Percentiles rank a stretch among this genome's conserved stretches.
These are phyloP conservation scores for Neocrepidodera transversa DNA, from an alignment of 2,888 invertebrate genomes.

Conservation along the genomic window DNA sequence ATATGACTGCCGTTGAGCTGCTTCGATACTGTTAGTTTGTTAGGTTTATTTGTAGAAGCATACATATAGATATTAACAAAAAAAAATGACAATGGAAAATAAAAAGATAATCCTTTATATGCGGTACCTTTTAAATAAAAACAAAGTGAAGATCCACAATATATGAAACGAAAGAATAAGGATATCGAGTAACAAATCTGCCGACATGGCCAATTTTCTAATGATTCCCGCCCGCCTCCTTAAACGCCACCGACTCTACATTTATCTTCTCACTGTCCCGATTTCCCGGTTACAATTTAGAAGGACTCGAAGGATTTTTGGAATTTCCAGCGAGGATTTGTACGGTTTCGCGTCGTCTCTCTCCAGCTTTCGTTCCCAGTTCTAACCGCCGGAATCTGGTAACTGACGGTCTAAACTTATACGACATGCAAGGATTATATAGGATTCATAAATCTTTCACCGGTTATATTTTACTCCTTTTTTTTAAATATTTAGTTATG, in stretches of 20 bases:
- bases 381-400: constrained; percentile 17
- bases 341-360: constrained; percentile 16
- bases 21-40: no score
- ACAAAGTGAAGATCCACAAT: no score
- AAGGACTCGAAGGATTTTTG: constrained; percentile 20
- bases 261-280: constrained; percentile 15
- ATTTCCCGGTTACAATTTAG: constrained; percentile 13
- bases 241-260: constrained; percentile 22
- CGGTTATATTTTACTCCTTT: background rate
- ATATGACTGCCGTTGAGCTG: no score
- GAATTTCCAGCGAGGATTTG: constrained; percentile 14
- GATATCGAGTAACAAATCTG: constrained; percentile 32
- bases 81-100: no score
- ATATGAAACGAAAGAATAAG: constrained; percentile 27
- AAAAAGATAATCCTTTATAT: no score
- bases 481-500: no score
- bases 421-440: constrained; percentile 14
- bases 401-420: constrained; percentile 14
- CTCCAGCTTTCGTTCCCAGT: background rate
- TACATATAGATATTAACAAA: no score
- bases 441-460: constrained; percentile 29
- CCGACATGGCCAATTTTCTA: constrained; percentile 33
- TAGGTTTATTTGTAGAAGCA: no score
- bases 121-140: no score
- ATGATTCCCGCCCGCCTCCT: constrained; percentile 29